Percentiles rank a stretch among this genome's conserved stretches.
These are phyloP conservation scores for Cuniculus paca DNA, from an alignment of 2,797 vertebrate genomes.

Conservation along the genomic window DNA sequence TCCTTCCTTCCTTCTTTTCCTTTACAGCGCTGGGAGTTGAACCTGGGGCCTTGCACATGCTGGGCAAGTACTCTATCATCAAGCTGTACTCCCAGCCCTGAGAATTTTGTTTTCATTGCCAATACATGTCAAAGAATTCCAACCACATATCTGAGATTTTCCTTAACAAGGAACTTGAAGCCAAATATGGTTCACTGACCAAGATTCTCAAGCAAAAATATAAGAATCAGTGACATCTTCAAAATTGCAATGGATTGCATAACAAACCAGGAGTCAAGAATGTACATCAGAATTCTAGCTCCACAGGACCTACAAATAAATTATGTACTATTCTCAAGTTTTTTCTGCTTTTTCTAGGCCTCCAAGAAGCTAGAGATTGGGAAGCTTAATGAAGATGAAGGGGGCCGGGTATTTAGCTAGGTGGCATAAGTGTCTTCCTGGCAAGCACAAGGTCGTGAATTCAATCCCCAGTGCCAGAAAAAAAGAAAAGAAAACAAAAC, in stretches of 20 bases:
- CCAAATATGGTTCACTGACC: background rate
- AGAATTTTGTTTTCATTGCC: background rate
- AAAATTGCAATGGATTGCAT: background rate
- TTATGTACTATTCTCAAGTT: background rate
- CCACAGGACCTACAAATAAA: background rate
- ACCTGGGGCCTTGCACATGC: background rate
- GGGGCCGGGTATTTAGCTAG: no score
- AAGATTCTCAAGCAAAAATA: background rate
- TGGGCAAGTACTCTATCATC: no score
- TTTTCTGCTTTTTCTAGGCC: background rate
- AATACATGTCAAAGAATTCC: background rate
- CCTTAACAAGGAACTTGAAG: conserved; percentile 20
- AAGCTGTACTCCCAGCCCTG: background rate
- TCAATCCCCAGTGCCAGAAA: no score
- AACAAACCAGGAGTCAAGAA: background rate
- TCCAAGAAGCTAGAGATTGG: background rate
- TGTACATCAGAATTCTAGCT: background rate
- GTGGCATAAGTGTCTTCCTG: no score
- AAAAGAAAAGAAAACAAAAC: no score
- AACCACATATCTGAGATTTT: background rate
- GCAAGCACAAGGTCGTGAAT: no score
- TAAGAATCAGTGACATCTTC: background rate
- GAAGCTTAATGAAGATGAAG: background rate
- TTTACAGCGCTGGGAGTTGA: background rate
- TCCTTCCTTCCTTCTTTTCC: background rate